Evolutionary conservation across 2,113 vertebrate species (phyloP).

Genomic region (Oryzias woworae): DNA sequence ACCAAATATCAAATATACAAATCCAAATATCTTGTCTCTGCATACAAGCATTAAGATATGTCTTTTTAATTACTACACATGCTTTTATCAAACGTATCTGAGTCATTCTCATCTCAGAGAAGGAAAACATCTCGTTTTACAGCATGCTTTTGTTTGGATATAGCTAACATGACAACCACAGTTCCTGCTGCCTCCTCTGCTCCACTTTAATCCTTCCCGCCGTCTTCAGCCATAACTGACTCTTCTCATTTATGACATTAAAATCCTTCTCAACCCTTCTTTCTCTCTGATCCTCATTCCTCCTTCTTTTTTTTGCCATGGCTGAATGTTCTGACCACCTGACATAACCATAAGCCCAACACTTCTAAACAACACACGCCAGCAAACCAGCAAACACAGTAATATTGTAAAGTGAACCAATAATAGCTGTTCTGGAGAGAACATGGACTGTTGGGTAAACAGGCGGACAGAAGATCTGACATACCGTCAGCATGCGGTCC

Average conservation of each 20-base stretch:
- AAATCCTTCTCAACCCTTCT: conserved; percentile 8
- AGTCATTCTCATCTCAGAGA: conserved; percentile 3
- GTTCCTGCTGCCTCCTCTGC: conserved; percentile 16
- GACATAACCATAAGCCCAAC: conserved; percentile 28
- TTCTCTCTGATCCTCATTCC: conserved; percentile 1
- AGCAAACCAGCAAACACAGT: conserved; percentile 27
- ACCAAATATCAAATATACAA: no score
- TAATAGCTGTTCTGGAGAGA: conserved; percentile 18
- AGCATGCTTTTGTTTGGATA: conserved; percentile 39
- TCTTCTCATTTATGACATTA: conserved; percentile 16
- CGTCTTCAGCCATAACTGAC: conserved; percentile 64
- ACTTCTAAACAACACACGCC: conserved; percentile 13
- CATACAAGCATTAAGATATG: no score
- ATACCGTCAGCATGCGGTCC: conserved; percentile 70
- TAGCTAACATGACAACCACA: conserved; percentile 14
- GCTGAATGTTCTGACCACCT: conserved; percentile 29
- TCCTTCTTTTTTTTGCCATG: conserved; percentile 7
- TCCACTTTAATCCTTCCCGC: conserved; percentile 45
- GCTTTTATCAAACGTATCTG: background rate
- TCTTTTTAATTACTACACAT: no score
- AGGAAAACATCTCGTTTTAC: conserved; percentile 9
- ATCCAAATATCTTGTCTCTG: no score
- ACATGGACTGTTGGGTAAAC: conserved; percentile 13
- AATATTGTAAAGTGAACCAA: conserved; percentile 12
- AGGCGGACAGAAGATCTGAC: conserved; percentile 36